Conservation (phyloP, 2,797 vertebrate genomes). For the Manis javanica region DNA sequence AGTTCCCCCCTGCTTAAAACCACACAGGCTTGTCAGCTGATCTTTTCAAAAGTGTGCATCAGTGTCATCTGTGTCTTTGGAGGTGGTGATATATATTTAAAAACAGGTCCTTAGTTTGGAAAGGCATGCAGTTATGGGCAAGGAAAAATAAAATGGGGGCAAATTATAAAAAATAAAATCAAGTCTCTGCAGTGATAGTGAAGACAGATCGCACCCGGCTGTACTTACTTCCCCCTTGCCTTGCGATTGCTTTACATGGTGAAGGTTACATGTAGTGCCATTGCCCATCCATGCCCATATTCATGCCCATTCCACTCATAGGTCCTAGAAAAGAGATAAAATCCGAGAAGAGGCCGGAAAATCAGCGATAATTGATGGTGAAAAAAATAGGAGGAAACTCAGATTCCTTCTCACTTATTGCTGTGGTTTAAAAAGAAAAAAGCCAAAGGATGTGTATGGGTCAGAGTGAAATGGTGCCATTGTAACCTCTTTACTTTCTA, state of each 20-base stretch:
- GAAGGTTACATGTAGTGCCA: constrained; percentile 99
- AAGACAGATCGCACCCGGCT: constrained; percentile 88
- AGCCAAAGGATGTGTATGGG: constrained; percentile 74
- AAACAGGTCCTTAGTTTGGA: constrained; percentile 89
- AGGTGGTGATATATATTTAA: constrained; percentile 78
- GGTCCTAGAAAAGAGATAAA: constrained; percentile 95
- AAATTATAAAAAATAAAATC: constrained; percentile 82
- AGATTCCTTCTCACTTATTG: constrained; percentile 78
- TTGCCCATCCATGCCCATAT: constrained; percentile 99
- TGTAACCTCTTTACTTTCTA: constrained; percentile 66
- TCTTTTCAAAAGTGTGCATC: constrained; percentile 87
- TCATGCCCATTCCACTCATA: constrained; percentile 99
- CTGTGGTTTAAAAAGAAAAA: constrained; percentile 75
- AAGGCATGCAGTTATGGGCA: constrained; percentile 89
- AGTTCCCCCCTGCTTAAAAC: constrained; percentile 86
- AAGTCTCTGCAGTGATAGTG: constrained; percentile 82
- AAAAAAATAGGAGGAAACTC: constrained; percentile 83
- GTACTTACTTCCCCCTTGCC: constrained; percentile 99
- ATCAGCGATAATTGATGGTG: constrained; percentile 89
- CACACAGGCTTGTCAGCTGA: constrained; percentile 86
- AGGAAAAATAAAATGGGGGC: constrained; percentile 87
- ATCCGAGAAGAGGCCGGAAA: constrained; percentile 88
- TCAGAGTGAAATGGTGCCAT: constrained; percentile 75
- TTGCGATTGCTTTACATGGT: constrained; percentile 95
- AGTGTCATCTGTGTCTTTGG: constrained; percentile 86